Conservation (phyloP, 1,140 invertebrate species). For the Zaprionus africanus region DNA sequence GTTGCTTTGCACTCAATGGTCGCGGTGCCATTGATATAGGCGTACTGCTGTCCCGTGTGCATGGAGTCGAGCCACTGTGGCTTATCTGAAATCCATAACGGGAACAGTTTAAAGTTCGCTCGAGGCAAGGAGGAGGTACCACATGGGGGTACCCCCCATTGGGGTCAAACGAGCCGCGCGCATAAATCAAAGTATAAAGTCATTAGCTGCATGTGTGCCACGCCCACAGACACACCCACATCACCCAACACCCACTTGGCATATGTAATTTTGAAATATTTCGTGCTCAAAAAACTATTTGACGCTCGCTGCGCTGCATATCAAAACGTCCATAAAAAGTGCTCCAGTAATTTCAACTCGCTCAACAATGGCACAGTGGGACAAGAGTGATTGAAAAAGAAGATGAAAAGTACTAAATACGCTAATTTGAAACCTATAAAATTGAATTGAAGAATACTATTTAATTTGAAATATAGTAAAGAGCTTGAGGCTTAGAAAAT, state of each 20-base stretch:
- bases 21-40: slow-evolving; percentile 85
- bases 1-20: slow-evolving; percentile 86
- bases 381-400: too few species aligned
- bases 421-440: too few species aligned
- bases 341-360: slow-evolving; percentile 60
- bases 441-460: too few species aligned
- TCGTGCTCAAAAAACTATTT: slow-evolving; percentile 77
- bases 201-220: slow-evolving; percentile 68
- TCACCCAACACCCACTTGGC: slow-evolving; percentile 26
- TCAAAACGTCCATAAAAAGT: slow-evolving; percentile 52
- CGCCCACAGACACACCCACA: slow-evolving; percentile 18
- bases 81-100: slow-evolving; percentile 84
- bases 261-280: slow-evolving; percentile 65
- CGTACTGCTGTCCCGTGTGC: slow-evolving; percentile 76
- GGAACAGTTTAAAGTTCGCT: neutral
- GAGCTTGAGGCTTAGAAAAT: too few species aligned
- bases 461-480: too few species aligned
- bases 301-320: slow-evolving; percentile 60
- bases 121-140: neutral
- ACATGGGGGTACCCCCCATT: neutral
- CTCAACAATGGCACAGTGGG: slow-evolving; percentile 45
- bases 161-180: slow-evolving; percentile 1
- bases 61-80: slow-evolving; percentile 81
- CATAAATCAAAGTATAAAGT: slow-evolving; percentile 72
- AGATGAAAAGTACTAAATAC: neutral